phyloP scores from a whole-genome alignment of 2,888 invertebrate species.

The Erynnis tages region DNA sequence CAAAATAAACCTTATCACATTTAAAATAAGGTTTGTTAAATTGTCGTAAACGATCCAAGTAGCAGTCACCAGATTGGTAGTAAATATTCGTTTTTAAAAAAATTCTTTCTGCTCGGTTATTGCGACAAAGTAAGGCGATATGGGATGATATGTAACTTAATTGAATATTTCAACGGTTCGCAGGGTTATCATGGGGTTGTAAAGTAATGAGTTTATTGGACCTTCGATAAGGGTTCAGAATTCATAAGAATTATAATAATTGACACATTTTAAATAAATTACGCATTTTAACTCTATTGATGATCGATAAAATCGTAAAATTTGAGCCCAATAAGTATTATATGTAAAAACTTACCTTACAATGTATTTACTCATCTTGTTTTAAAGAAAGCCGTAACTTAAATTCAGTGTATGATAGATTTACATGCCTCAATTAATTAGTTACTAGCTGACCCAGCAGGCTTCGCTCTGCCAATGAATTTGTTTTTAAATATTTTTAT shows the following conservation, averaged over 20 bases:
- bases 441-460: no score
- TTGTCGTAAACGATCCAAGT: background rate
- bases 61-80: conserved; percentile 1
- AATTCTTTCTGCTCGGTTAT: background rate
- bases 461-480: no score
- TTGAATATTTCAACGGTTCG: background rate
- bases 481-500: no score
- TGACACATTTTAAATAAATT: no score
- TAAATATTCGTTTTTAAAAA: conserved; percentile 6
- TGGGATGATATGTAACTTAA: background rate
- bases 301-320: no score
- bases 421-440: no score
- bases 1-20: conserved; percentile 32
- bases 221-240: background rate
- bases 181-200: background rate
- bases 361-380: no score
- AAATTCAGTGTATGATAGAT: no score
- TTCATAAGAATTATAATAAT: background rate
- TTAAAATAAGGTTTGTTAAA: background rate
- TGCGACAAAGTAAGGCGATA: background rate
- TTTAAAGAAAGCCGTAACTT: no score
- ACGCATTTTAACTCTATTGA: no score
- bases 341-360: no score
- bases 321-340: no score
- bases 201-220: background rate